These are phyloP conservation scores for Achlya flavicornis DNA, from an alignment of 2,888 invertebrate genomes.

Conservation along the genomic window DNA sequence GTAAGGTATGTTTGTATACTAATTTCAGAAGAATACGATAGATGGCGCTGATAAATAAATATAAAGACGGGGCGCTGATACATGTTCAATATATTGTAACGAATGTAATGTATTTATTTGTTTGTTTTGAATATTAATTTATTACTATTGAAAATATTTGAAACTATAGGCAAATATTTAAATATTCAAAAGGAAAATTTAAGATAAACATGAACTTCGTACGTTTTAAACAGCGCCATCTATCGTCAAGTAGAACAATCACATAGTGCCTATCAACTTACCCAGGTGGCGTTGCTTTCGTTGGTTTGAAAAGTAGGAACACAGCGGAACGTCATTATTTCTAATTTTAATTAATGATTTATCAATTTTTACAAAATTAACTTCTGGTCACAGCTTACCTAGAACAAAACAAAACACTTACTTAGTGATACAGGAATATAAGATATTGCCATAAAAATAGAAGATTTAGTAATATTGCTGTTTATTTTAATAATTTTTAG, in stretches of 20 bases:
- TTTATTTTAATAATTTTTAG: too few relatives aligned
- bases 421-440: conserved; percentile 72
- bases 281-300: conserved; percentile 87
- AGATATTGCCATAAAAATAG: neutral
- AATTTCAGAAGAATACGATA: neutral
- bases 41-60: conserved; percentile 28
- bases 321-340: conserved; percentile 87
- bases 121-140: too few relatives aligned
- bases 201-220: neutral
- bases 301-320: conserved; percentile 87
- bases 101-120: too few relatives aligned
- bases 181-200: conserved; percentile 8
- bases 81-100: neutral
- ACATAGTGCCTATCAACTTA: conserved; percentile 69
- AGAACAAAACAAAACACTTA: conserved; percentile 86
- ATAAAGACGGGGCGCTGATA: too few relatives aligned
- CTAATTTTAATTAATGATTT: conserved; percentile 38
- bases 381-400: conserved; percentile 86
- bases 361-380: conserved; percentile 51
- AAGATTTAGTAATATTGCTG: neutral
- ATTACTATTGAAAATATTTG: too few relatives aligned
- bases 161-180: too few relatives aligned
- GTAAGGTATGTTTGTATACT: neutral
- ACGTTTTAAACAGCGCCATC: conserved; percentile 41
- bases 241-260: conserved; percentile 41